Conservation (phyloP, 1,140 invertebrate genomes). For the Pogonognathellus flavescens region DNA sequence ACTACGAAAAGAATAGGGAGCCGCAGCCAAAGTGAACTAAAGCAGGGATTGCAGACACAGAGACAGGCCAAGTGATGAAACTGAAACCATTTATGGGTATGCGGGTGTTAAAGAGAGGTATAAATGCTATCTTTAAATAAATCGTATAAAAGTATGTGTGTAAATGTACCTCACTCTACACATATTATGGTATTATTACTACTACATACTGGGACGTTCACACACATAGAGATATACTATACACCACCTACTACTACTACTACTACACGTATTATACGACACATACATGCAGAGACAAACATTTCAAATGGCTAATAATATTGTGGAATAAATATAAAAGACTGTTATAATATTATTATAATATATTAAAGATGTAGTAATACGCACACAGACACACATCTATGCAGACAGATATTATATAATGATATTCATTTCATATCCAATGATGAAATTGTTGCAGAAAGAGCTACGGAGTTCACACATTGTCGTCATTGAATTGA, state of each 20-base stretch:
- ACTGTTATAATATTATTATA: not conserved
- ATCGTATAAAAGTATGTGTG: conserved; percentile 40
- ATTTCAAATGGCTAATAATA: not conserved
- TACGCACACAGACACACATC: not conserved
- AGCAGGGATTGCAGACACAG: not conserved
- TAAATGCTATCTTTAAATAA: conserved; percentile 44
- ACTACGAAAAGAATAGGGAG: conserved; percentile 20
- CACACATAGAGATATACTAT: not conserved
- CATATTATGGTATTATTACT: conserved; percentile 23
- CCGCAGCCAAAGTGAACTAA: conserved; percentile 27
- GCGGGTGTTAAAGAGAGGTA: conserved; percentile 43
- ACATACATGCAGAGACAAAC: not conserved
- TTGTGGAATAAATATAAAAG: not conserved
- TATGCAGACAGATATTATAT: not conserved
- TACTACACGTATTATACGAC: too few species aligned
- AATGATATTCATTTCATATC: not conserved
- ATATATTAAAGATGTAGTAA: not conserved
- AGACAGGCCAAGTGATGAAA: conserved; percentile 23
- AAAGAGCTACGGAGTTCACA: not conserved
- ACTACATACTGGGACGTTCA: not conserved
- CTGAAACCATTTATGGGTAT: conserved; percentile 47
- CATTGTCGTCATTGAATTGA: not conserved
- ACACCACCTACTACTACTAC: too few species aligned
- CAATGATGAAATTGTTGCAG: not conserved
- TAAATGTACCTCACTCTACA: conserved; percentile 25